Evolutionary conservation across 2,797 vertebrate genomes (phyloP), one percentile per base, ranked within the genome.

Genomic region (Danio jaintianensis): DNA sequence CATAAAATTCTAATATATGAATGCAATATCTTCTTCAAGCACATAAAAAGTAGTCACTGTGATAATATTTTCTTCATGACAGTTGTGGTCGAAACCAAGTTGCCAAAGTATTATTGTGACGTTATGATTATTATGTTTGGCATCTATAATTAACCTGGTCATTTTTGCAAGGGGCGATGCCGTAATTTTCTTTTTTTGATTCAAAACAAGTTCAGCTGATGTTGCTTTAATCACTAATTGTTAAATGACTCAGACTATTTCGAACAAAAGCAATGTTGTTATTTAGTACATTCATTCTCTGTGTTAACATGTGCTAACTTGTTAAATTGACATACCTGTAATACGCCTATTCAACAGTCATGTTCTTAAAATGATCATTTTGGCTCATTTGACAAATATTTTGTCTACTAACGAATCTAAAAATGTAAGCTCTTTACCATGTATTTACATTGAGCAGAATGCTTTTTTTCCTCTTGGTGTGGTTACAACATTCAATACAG

Each of bases 221-320:
- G 1, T 45, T 20, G 18, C 12, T 66, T 20, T 11, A 66, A 56
- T 45, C 13, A 43, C 29, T 55, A 71, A 42, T 11, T 45, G 40
- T 58, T 29, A 43, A 58, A 58, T 73, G 70, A 73, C 70, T 73
- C 70, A 45, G 12, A 45, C 70, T 10, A 10, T 15, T 42, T 58
- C 43, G 10, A 72, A 73, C 40, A 73, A 73, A 58, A 18, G 40
- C 18, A 2, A n/a, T 16, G 40, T 45, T 7, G 18, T 72, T 53
- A 45, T 45, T 15, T 38, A 43, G 40, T 15, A 16, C 50, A 58
- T 45, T 73, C 3, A 6, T 11, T 45, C 40, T n/a, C 7, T 43
- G 1, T 22, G 7, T 22, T 73, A 22, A 58, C 13, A 58, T 11
- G 40, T 72, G 22, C 4, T 13, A 20, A 18, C 52, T 40, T 18